Conservation (phyloP, 2,888 invertebrate species). For the Chymomyza amoena region DNA sequence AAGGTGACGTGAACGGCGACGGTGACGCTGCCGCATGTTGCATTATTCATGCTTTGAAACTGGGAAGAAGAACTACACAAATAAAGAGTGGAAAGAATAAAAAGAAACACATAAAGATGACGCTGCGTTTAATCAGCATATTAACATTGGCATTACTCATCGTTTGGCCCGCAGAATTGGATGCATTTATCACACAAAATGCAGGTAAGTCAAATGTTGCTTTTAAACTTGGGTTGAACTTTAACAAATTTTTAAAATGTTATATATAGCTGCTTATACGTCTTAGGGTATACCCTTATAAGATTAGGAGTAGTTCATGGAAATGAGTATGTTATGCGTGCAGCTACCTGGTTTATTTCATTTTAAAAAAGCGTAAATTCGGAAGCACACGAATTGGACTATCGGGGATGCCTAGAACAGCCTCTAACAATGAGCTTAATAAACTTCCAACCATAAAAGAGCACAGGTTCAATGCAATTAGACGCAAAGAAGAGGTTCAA, state of each 20-base stretch:
- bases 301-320: no score
- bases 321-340: no score
- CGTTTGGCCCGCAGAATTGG: conserved; percentile 71
- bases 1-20: no score
- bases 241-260: background rate
- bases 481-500: no score
- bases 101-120: conserved; percentile 53
- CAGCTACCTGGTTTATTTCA: no score
- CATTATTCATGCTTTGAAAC: conserved; percentile 64
- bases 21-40: conserved; percentile 23
- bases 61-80: conserved; percentile 18
- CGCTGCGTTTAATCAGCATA: conserved; percentile 64
- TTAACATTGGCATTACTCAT: conserved; percentile 54
- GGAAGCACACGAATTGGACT: no score
- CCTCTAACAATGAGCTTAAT: no score
- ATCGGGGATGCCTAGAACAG: no score
- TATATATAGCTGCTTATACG: background rate
- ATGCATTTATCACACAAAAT: conserved; percentile 72
- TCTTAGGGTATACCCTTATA: background rate
- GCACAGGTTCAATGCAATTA: no score
- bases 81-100: background rate
- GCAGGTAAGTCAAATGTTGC: conserved; percentile 61
- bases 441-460: no score
- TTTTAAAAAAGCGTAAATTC: no score
- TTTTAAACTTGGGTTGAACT: background rate